These are phyloP conservation scores for Candoia aspera DNA, from an alignment of 2,113 vertebrate genomes.

Conservation along the genomic window DNA sequence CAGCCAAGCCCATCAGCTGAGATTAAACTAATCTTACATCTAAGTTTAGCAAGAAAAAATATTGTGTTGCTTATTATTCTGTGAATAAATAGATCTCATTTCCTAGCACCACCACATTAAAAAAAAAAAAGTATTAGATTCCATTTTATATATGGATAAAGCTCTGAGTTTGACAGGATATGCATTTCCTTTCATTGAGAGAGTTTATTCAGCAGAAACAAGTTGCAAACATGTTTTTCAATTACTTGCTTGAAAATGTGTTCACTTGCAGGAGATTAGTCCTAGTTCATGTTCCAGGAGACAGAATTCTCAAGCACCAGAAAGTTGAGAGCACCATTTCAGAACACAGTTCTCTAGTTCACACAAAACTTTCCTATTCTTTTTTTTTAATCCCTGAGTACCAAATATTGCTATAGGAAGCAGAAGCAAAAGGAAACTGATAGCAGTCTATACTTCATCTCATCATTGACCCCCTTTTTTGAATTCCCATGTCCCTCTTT, in stretches of 20 bases:
- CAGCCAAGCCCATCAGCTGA: neutral
- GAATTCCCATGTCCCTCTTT: neutral
- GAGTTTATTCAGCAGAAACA: neutral
- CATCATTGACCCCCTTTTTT: neutral
- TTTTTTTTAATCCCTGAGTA: neutral
- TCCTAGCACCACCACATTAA: no score
- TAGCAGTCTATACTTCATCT: neutral
- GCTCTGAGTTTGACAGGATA: neutral
- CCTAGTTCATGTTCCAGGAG: neutral
- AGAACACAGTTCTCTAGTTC: neutral
- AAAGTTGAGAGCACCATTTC: neutral
- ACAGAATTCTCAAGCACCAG: neutral
- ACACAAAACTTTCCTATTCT: neutral
- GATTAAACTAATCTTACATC: slow-evolving; percentile 1
- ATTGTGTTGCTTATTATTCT: neutral
- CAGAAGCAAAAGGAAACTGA: neutral
- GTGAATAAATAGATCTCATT: neutral
- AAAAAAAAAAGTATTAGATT: neutral
- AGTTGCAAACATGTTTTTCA: neutral
- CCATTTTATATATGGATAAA: neutral
- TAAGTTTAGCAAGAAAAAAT: neutral
- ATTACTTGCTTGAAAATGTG: neutral
- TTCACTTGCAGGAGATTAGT: neutral
- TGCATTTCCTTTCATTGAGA: neutral
- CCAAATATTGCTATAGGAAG: neutral